phyloP scores from a whole-genome alignment of 2,888 invertebrate genomes.

The Rugalucina vietnamica region DNA sequence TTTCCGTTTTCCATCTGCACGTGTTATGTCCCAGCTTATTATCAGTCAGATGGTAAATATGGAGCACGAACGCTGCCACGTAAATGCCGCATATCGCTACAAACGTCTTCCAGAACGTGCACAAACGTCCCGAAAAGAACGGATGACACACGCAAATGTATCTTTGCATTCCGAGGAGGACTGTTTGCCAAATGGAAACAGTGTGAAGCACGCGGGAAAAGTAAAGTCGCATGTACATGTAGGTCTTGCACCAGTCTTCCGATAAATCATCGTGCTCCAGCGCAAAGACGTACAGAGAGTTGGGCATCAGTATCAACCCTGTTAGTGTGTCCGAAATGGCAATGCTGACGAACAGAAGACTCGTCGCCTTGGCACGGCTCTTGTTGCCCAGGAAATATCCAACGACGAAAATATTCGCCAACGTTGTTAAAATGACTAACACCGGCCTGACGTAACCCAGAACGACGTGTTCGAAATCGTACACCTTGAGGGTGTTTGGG shows the following conservation, averaged over 20 bases:
- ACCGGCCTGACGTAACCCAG: conserved; percentile 41
- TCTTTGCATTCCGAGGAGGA: conserved; percentile 60
- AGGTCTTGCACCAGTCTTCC: conserved; percentile 23
- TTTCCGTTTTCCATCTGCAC: conserved; percentile 48
- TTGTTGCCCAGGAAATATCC: not conserved
- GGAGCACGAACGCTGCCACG: conserved; percentile 45
- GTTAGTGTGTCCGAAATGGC: conserved; percentile 14
- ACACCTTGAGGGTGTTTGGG: not conserved
- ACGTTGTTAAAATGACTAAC: conserved; percentile 35
- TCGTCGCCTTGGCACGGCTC: not conserved
- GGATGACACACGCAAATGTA: conserved; percentile 70
- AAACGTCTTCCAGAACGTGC: conserved; percentile 64
- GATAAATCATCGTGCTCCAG: conserved; percentile 2
- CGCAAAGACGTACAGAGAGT: conserved; percentile 47
- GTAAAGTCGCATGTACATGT: conserved; percentile 45
- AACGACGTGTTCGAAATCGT: conserved; percentile 32
- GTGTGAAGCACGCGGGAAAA: conserved; percentile 63
- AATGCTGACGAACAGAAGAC: conserved; percentile 9
- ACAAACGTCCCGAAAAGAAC: conserved; percentile 57
- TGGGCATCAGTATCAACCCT: conserved; percentile 33
- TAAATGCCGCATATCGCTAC: conserved; percentile 53
- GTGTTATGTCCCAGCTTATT: conserved; percentile 14
- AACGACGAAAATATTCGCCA: conserved; percentile 9
- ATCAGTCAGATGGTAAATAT: conserved; percentile 50
- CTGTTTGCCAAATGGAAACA: conserved; percentile 67